A percentile compares a stretch with the other conserved stretches of the same genome.
These are phyloP conservation scores for Pholis gunnellus DNA, from an alignment of 2,113 vertebrate species.

Conservation along the genomic window DNA sequence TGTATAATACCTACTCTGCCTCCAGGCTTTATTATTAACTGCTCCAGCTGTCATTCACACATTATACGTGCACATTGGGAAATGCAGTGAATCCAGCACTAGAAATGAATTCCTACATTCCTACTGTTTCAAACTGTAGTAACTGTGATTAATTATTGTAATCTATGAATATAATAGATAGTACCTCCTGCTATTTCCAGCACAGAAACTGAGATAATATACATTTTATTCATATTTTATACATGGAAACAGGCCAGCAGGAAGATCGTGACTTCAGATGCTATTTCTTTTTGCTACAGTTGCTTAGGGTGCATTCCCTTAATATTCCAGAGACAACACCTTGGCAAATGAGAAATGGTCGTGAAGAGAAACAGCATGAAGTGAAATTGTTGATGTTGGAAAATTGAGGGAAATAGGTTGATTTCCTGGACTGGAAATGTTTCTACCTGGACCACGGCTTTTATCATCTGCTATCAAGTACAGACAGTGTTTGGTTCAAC, in stretches of 20 bases:
- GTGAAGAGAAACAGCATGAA: neutral
- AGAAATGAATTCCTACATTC: neutral
- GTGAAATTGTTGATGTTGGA: neutral
- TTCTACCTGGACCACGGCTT: neutral
- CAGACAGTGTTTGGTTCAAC: neutral
- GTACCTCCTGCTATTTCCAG: neutral
- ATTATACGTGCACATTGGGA: slow-evolving; percentile 22
- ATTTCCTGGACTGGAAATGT: neutral
- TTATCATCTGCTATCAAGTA: neutral
- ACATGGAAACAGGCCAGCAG: neutral
- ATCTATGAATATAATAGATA: neutral
- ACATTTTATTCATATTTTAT: neutral
- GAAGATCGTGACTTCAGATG: neutral
- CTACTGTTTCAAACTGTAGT: neutral
- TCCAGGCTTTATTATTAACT: slow-evolving; percentile 2
- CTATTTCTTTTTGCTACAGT: neutral
- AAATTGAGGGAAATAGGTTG: neutral
- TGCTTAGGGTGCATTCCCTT: neutral
- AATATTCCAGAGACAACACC: neutral
- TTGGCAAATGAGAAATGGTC: neutral
- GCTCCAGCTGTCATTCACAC: neutral
- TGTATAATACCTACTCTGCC: neutral
- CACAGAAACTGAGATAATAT: neutral
- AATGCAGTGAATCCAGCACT: neutral
- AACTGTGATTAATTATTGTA: neutral